Evolutionary conservation across 1,140 invertebrate genomes (phyloP).

Genomic region (Campoletis sonorensis): DNA sequence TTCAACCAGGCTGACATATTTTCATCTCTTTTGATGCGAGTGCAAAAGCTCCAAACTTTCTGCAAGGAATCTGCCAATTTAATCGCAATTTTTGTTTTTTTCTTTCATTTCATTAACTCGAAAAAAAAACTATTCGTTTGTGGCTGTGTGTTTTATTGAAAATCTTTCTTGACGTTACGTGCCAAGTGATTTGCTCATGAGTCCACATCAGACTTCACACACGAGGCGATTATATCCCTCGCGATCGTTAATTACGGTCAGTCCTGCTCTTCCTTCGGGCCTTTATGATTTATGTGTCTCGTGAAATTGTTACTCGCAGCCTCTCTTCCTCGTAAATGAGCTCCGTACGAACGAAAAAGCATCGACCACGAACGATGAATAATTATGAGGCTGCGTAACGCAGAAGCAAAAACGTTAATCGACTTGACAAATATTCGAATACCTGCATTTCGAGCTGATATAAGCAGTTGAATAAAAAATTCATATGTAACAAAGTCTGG

Average conservation of each 20-base stretch:
- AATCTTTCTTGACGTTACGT: not conserved
- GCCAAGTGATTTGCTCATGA: not conserved
- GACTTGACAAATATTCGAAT: not conserved
- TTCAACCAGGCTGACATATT: not conserved
- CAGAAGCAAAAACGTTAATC: constrained; percentile 1
- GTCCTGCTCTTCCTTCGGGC: constrained; percentile 17
- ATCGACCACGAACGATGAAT: constrained; percentile 3
- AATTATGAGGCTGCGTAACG: constrained; percentile 2
- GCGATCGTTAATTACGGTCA: constrained; percentile 38
- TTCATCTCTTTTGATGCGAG: constrained; percentile 5
- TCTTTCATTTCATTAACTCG: not conserved
- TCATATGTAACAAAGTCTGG: too few species aligned
- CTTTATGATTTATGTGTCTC: constrained; percentile 42
- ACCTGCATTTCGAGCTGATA: not conserved
- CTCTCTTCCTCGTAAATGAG: not conserved
- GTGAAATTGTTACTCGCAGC: constrained; percentile 13
- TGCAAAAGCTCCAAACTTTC: constrained; percentile 4
- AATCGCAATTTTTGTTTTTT: not conserved
- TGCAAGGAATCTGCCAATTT: not conserved
- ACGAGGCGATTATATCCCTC: constrained; percentile 13
- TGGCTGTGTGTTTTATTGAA: not conserved
- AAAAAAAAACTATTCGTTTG: constrained; percentile 2
- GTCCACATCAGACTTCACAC: not conserved
- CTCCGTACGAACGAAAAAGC: not conserved
- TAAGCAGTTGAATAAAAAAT: not conserved